phyloP scores from a whole-genome alignment of 2,888 invertebrate species.

The Protonemura montana region DNA sequence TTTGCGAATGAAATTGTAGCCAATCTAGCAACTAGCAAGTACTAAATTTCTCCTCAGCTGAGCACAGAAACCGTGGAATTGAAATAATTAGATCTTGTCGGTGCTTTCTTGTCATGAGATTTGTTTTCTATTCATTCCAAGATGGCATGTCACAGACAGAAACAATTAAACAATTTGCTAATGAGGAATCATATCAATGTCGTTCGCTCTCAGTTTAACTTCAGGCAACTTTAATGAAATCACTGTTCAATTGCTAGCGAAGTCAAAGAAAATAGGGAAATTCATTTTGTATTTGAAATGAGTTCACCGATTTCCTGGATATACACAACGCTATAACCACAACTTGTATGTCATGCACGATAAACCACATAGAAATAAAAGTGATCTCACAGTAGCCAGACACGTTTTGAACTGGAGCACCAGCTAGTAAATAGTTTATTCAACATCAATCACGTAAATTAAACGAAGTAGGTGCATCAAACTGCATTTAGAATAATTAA shows the following conservation, averaged over 20 bases:
- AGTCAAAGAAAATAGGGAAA: neutral
- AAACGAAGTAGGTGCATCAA: neutral
- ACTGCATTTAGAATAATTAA: no score
- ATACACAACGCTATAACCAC: neutral
- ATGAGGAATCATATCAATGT: slow-evolving; percentile 12
- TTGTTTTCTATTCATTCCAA: neutral
- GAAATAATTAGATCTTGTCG: neutral
- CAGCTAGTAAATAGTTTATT: neutral
- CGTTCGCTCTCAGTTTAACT: neutral
- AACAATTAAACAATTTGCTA: slow-evolving; percentile 12
- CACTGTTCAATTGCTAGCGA: neutral
- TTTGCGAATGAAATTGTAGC: neutral
- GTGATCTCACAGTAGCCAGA: neutral
- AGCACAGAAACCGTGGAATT: neutral
- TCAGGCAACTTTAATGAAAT: neutral
- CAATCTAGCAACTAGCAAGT: neutral
- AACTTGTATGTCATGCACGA: neutral
- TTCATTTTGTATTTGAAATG: neutral
- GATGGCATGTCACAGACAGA: neutral
- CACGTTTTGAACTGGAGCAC: neutral
- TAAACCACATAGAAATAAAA: neutral
- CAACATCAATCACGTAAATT: neutral
- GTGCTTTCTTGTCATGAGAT: neutral
- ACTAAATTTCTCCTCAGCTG: neutral
- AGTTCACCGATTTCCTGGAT: neutral